These are phyloP conservation scores for Heliconius sara DNA, from an alignment of 2,888 invertebrate genomes.

Conservation along the genomic window DNA sequence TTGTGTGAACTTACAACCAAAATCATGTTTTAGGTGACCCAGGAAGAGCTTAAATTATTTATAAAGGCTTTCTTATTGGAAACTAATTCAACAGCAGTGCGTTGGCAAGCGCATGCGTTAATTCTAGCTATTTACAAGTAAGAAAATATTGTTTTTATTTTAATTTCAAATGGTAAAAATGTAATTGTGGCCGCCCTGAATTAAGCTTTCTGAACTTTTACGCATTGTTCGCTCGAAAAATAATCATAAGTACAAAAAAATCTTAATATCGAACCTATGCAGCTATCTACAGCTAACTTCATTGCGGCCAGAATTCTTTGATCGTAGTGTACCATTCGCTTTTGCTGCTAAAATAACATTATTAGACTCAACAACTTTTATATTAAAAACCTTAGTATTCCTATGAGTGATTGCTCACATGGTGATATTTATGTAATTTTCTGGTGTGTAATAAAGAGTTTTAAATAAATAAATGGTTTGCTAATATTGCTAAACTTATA, in stretches of 20 bases:
- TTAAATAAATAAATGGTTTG: too few relatives aligned
- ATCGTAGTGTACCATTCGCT: too few relatives aligned
- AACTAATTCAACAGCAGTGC: slow-evolving; percentile 95
- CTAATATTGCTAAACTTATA: neutral
- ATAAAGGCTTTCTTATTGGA: slow-evolving; percentile 95
- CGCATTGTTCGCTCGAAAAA: too few relatives aligned
- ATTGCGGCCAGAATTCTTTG: too few relatives aligned
- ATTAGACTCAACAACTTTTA: too few relatives aligned
- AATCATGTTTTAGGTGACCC: slow-evolving; percentile 74
- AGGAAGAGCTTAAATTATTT: slow-evolving; percentile 88
- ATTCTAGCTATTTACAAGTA: slow-evolving; percentile 92
- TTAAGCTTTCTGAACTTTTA: too few relatives aligned
- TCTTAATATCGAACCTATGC: too few relatives aligned
- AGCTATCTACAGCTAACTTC: too few relatives aligned
- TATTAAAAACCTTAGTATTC: neutral
- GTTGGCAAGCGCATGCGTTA: slow-evolving; percentile 97
- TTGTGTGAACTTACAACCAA: slow-evolving; percentile 3
- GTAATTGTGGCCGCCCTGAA: neutral
- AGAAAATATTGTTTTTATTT: slow-evolving; percentile 53
- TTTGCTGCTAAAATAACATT: too few relatives aligned
- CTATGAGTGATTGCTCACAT: neutral
- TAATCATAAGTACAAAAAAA: too few relatives aligned
- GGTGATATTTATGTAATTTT: too few relatives aligned
- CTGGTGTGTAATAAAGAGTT: too few relatives aligned
- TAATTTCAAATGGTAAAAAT: neutral